Base-by-base conservation (phyloP, 2,113 vertebrate genomes). In the Leptobrachium ailaonicum region DNA sequence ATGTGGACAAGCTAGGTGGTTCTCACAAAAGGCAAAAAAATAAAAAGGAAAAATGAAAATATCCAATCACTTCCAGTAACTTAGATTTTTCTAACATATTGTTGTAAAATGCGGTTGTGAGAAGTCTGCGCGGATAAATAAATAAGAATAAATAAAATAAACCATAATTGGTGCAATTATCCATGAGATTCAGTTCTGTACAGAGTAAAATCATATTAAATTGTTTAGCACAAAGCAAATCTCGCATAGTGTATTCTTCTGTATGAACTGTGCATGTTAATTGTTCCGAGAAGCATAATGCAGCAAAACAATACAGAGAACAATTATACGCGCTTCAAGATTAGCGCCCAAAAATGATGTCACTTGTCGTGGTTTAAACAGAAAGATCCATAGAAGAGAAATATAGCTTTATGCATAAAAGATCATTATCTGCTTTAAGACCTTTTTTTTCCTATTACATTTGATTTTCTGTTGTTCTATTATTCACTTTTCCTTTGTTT, bases 201-300 rank as follows among this genome's bases (percentile, higher is more conserved):
- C 60, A 74, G 8, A 78, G 60, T 80, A 56, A 67, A 85, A 83
- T 83, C 8, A 64, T 82, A 70, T 82, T 41, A 71, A 71, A 76
- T 82, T 44, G 80, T 77, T 79, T 64, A 79, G 76, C 58, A 10
- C 58, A 64, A 63, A 71, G 43, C 32, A 70, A 32, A 63, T 54
- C 58, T 53, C 41, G 68, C 68, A 71, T 63, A 71, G 20, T 64
- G 42, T 44, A 72, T 64, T 50, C 32, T 32, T 3, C 2, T 58
- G 53, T 69, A 77, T 58, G 66, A 54, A 45, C 75, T 70, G 14
- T 70, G 75, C 66, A 62, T 77, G 66, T 43, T 77, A 79, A 79
- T 79, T 63, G 12, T 63, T 50, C 45, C n/a, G 13, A n/a, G 47
- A 71, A 71, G 10, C 32, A 54, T n/a, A 56, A 41, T 72, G 8